Percentiles rank a stretch among this genome's conserved stretches.
phyloP scores from a whole-genome alignment of 2,797 vertebrate genomes.

The Pangasius sanitwongsei region DNA sequence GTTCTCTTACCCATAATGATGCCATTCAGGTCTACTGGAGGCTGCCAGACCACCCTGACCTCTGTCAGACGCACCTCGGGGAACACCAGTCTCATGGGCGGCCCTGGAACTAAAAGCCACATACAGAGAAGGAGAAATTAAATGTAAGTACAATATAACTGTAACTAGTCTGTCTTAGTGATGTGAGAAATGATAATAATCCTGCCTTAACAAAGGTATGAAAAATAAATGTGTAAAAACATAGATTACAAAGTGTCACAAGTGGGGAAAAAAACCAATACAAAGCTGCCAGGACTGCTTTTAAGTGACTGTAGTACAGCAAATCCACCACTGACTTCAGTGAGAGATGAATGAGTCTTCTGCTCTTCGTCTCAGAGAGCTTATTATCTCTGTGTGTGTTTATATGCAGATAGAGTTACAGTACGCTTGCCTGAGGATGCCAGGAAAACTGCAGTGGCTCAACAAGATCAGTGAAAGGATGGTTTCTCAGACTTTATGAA shows the following conservation, averaged over 20 bases:
- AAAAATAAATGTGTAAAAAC: constrained; percentile 36
- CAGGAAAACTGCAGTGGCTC: constrained; percentile 21
- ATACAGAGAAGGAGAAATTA: neutral
- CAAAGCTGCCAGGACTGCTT: constrained; percentile 26
- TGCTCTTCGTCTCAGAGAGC: constrained; percentile 26
- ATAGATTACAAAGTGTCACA: constrained; percentile 20
- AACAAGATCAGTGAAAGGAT: constrained; percentile 14
- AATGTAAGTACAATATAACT: constrained; percentile 16
- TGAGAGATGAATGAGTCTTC: constrained; percentile 35
- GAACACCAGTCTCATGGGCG: constrained; percentile 88
- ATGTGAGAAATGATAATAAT: neutral
- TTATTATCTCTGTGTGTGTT: constrained; percentile 30
- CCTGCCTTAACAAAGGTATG: constrained; percentile 3
- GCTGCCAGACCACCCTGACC: constrained; percentile 90
- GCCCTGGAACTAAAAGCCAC: constrained; percentile 82
- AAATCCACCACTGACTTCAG: constrained; percentile 30
- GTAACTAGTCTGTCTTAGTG: neutral
- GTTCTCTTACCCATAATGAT: constrained; percentile 86
- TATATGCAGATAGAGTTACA: constrained; percentile 42
- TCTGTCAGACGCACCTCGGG: constrained; percentile 90
- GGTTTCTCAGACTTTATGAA: constrained; percentile 20
- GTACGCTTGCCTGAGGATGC: constrained; percentile 19
- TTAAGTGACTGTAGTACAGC: constrained; percentile 29
- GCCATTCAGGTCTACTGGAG: constrained; percentile 88
- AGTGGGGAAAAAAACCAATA: neutral